phyloP scores from a whole-genome alignment of 2,797 vertebrate species.

The Siniperca undulata region DNA sequence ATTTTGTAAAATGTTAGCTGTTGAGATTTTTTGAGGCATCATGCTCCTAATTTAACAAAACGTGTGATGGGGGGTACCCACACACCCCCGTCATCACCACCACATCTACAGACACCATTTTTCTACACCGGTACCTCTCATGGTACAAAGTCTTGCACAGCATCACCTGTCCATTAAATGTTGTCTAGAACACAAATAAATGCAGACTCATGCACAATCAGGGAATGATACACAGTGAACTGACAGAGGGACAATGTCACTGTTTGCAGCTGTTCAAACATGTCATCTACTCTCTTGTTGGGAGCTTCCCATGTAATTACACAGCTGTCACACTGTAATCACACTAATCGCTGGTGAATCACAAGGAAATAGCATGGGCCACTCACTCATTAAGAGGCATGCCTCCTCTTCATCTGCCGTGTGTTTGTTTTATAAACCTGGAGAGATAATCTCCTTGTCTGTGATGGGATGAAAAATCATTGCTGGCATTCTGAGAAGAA shows the following conservation, averaged over 20 bases:
- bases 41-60: not conserved
- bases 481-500: conserved; percentile 10
- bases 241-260: conserved; percentile 59
- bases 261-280: conserved; percentile 77
- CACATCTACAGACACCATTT: not conserved
- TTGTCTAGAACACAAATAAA: conserved; percentile 28
- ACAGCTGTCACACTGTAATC: conserved; percentile 80
- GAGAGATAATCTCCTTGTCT: conserved; percentile 55
- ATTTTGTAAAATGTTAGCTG: not conserved
- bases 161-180: conserved; percentile 24
- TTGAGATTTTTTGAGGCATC: not conserved
- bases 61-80: not conserved
- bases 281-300: conserved; percentile 65
- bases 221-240: conserved; percentile 31
- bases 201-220: conserved; percentile 29
- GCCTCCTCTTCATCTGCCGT: conserved; percentile 57
- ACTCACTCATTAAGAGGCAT: conserved; percentile 67
- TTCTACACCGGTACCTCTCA: not conserved
- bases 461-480: conserved; percentile 35
- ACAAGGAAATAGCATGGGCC: conserved; percentile 64
- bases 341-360: conserved; percentile 75
- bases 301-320: conserved; percentile 77
- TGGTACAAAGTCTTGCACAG: not conserved
- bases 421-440: conserved; percentile 63
- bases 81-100: not conserved